Evolutionary conservation across 1,140 invertebrate genomes (phyloP), one percentile per base, ranked within the genome.

Genomic region (Drosophila baimaii): DNA sequence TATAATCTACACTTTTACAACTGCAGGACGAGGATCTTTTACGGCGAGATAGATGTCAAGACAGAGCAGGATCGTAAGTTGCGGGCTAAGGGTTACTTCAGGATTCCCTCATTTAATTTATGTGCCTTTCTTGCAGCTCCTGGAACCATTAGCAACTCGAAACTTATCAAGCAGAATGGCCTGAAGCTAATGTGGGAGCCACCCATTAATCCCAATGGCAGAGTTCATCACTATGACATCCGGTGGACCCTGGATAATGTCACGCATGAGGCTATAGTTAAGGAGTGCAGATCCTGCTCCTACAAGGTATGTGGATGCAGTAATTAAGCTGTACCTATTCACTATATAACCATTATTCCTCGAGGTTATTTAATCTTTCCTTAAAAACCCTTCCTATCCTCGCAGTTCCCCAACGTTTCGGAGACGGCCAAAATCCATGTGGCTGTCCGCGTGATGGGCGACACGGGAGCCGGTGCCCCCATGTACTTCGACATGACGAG

Each of bases 391-490:
- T 4, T 13, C 7, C 23, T 5, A 0, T 13, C 23, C 10, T 37
- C 55, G 33, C 55, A 92, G 91, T 92, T 92, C 37, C 91, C 91
- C 31, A 92, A 92, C 31, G 84, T 91, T 8, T 90, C 88, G 21
- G 88, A 92, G 49, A 70, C 76, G 23, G 84, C 88, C 7, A 90
- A 90, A 49, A 91, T 92, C 33, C 84, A 92, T 62, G 89, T 92
- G 41, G 79, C 90, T 8, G 79, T 92, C 13, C 82, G 91, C 4
- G 91, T 91, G 2, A 79, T 92, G 23, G 91, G 91, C 3, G 90
- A 91, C 15, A 92, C 85, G 1, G 90, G 90, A 5, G 79, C 91
- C 1, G 91, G 91, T 0, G 83, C 86, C 2, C 91, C 91, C 6
- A 77, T 92, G 25, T 92, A 76, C 44, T 88, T 92, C 9, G 88